These are phyloP conservation scores for Drosophila hamatofila DNA, from an alignment of 2,888 invertebrate genomes.

Conservation along the genomic window DNA sequence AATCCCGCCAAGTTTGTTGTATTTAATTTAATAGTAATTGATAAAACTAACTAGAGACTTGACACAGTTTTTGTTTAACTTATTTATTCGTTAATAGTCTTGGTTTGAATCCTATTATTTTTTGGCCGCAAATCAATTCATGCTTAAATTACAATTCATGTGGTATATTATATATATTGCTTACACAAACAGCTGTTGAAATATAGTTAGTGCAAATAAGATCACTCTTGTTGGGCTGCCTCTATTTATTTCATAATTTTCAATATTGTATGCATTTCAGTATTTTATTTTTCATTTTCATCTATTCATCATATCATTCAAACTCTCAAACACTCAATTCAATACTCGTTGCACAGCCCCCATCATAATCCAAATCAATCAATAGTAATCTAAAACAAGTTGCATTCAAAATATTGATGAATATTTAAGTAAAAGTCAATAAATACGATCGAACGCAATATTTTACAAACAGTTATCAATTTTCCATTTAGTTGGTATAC, in stretches of 20 bases:
- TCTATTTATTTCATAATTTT: not conserved
- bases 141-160: not conserved
- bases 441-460: constrained; percentile 8
- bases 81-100: too few relatives aligned
- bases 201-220: not conserved
- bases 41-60: too few relatives aligned
- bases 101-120: not conserved
- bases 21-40: too few relatives aligned
- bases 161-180: not conserved
- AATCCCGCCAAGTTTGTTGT: too few relatives aligned
- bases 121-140: not conserved
- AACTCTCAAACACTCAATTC: not conserved
- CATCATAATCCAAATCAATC: constrained; percentile 2
- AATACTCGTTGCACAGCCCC: not conserved
- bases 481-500: constrained; percentile 5
- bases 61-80: too few relatives aligned
- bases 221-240: not conserved
- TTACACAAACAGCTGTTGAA: not conserved
- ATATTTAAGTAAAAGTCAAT: constrained; percentile 20
- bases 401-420: constrained; percentile 5
- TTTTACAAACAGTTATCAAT: constrained; percentile 21
- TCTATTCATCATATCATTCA: not conserved
- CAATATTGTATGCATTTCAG: not conserved
- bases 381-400: constrained; percentile 5
- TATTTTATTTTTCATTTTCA: not conserved